Evolutionary conservation across 2,113 vertebrate genomes (phyloP), one percentile per base, ranked within the genome.

Genomic region (Psittacula cyanocephala): DNA sequence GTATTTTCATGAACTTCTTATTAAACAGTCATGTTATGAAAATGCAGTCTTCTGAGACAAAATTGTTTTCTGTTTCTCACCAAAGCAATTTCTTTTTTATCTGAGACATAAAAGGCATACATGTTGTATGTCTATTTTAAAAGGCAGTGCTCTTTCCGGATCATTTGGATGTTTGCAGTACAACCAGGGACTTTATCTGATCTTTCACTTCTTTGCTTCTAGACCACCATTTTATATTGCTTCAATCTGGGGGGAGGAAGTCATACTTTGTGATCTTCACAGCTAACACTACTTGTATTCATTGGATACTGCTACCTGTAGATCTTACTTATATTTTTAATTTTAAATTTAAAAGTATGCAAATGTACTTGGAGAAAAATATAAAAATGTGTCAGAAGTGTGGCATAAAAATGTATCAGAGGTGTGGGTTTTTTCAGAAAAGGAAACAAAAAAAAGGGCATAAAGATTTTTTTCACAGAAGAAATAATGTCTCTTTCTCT

Each of bases 241-340:
- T 49, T 37, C 35, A 4, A 17, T 37, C 6, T 39, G 52, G 20
- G 33, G 11, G 10, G 22, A 29, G 27, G 29, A 9, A 29, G 18
- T 9, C 17, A 3, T 3, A 6, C 13, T 62, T 14, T 8, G 0
- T 12, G 7, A 3, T 22, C 53, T 7, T 63, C 35, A 10, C 31
- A 43, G 46, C 70, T 18, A 8, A 22, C 9, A 1, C 44, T 33
- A 5, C 60, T 18, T 25, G 11, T 3, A 1, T 11, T 59, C 25
- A 4, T 11, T 47, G 50, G 27, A 22, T 31, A 24, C 67, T 57
- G 71, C 31, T 78, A 28, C 60, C 59, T 53, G 27, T 57, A 64
- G 69, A 39, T 70, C 20, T n/a, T 69, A n/a, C 3, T 47, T 43
- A n/a, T 4, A 17, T 5, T 57, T 57, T 57, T n/a, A 22, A n/a